A percentile compares a stretch with the other conserved stretches of the same genome.
phyloP scores from a whole-genome alignment of 1,140 invertebrate species.

The Bombus balteatus region DNA sequence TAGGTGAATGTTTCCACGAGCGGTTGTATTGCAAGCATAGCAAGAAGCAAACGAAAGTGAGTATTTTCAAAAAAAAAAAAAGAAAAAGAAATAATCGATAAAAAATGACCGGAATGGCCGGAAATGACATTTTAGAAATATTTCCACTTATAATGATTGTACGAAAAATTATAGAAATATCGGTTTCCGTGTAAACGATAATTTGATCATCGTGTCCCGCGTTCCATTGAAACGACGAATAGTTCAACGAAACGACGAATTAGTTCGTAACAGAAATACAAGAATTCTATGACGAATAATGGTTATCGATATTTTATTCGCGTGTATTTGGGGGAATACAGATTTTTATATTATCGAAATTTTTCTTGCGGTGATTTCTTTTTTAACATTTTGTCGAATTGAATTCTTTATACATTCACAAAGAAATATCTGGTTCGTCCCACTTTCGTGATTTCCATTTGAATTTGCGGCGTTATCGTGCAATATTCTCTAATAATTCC shows the following conservation, averaged over 20 bases:
- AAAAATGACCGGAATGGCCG: no score
- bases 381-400: background rate
- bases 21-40: background rate
- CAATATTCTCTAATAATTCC: background rate
- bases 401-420: background rate
- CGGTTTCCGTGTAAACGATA: background rate
- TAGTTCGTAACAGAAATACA: background rate
- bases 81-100: background rate
- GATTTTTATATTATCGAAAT: background rate
- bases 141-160: background rate
- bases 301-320: background rate
- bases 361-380: no score
- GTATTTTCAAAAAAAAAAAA: background rate
- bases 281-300: background rate
- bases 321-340: no score
- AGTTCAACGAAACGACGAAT: background rate
- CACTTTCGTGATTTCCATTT: no score
- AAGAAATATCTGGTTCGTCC: no score
- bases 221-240: background rate
- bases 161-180: background rate
- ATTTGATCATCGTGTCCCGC: background rate
- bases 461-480: background rate
- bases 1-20: background rate
- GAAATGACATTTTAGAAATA: background rate
- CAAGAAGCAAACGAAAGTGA: background rate